Evolutionary conservation across 2,797 vertebrate genomes (phyloP).

Genomic region (Cetoscarus ocellatus): DNA sequence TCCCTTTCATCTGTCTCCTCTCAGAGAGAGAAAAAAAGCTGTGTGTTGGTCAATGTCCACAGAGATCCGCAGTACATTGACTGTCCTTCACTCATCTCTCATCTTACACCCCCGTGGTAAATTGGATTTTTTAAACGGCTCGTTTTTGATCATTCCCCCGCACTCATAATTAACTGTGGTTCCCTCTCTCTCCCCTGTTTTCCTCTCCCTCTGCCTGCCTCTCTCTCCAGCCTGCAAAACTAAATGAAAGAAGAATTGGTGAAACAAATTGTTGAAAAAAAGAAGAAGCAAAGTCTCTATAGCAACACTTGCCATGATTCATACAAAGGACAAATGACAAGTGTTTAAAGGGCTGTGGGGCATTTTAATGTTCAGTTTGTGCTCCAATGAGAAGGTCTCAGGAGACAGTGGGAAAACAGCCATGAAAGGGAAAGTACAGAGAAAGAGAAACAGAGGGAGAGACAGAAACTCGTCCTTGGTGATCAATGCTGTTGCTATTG

Average conservation of each 20-base stretch:
- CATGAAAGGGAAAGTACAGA: conserved; percentile 72
- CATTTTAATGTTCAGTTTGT: conserved; percentile 76
- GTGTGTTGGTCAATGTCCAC: conserved; percentile 57
- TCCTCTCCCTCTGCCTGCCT: conserved; percentile 27
- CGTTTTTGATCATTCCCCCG: conserved; percentile 69
- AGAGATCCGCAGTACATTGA: conserved; percentile 56
- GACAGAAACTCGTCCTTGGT: conserved; percentile 75
- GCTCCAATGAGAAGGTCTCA: conserved; percentile 69
- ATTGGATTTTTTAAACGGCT: conserved; percentile 76
- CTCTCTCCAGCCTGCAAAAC: conserved; percentile 56
- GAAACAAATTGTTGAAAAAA: conserved; percentile 15
- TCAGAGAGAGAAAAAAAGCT: conserved; percentile 19
- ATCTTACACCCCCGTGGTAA: conserved; percentile 66
- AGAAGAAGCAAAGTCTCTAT: conserved; percentile 59
- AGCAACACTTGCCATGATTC: conserved; percentile 76
- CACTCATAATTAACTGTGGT: conserved; percentile 68
- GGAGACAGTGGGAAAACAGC: conserved; percentile 74
- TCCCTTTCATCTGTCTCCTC: conserved; percentile 48
- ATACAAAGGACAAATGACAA: conserved; percentile 81
- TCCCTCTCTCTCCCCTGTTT: conserved; percentile 51
- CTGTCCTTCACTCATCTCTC: conserved; percentile 73
- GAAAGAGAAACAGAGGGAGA: conserved; percentile 49
- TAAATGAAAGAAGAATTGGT: conserved; percentile 66
- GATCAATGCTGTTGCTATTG: conserved; percentile 73
- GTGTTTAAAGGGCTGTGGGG: conserved; percentile 79